Evolutionary conservation across 37 sponge, comb jelly and placozoan species (phyloP).

Genomic region (Beroe forskalii): DNA sequence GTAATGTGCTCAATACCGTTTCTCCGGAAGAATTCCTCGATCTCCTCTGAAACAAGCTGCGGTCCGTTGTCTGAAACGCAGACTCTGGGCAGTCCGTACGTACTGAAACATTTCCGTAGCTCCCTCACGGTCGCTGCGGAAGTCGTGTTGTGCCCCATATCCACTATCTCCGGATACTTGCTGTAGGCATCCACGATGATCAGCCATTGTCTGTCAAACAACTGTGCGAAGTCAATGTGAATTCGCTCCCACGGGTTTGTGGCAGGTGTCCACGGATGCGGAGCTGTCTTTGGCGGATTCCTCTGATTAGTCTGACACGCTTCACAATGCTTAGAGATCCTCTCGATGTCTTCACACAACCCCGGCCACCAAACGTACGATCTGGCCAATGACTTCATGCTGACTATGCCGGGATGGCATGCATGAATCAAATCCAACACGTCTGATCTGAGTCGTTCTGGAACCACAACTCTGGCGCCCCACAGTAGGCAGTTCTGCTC

Average conservation of each 20-base stretch:
- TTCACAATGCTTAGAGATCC: not conserved
- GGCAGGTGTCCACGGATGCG: not conserved
- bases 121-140: not conserved
- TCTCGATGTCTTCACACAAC: not conserved
- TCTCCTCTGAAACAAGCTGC: not conserved
- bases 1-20: conserved; percentile 32
- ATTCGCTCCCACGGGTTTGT: conserved; percentile 65
- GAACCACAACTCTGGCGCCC: not conserved
- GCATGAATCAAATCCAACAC: not conserved
- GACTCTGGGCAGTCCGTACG: conserved; percentile 16
- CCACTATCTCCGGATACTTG: not conserved
- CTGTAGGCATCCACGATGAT: not conserved
- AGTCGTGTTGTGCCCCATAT: conserved; percentile 21
- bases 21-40: conserved; percentile 17
- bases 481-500: not conserved
- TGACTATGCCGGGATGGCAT: not conserved
- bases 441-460: not conserved
- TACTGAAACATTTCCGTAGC: not conserved
- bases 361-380: conserved; percentile 19
- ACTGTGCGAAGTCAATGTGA: conserved; percentile 60
- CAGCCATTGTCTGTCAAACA: not conserved
- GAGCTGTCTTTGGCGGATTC: not conserved
- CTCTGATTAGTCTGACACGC: not conserved
- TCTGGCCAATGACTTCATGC: not conserved
- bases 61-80: conserved; percentile 62